phyloP scores from a whole-genome alignment of 2,113 vertebrate species.

The Brachyistius frenatus region DNA sequence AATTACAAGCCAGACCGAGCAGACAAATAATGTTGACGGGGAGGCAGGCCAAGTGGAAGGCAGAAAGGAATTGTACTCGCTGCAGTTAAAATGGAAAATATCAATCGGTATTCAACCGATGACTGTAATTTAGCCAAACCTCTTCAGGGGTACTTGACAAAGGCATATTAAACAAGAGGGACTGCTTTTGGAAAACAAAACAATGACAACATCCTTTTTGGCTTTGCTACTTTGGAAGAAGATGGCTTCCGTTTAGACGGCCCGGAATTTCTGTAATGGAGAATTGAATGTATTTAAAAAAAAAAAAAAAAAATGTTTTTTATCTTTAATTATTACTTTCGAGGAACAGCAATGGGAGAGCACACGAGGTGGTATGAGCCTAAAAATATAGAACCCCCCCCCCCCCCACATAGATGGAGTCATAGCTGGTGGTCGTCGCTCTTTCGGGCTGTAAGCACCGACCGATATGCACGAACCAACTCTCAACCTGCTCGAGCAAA shows the following conservation, averaged over 20 bases:
- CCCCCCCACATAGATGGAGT: not conserved
- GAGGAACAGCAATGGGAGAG: not conserved
- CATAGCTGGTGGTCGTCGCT: not conserved
- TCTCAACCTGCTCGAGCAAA: slow-evolving; percentile 23
- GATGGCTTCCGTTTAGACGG: not conserved
- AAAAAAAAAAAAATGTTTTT: not conserved
- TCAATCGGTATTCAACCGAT: slow-evolving; percentile 68
- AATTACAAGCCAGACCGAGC: slow-evolving; percentile 72
- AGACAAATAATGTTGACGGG: slow-evolving; percentile 69
- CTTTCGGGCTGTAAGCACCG: slow-evolving; percentile 21
- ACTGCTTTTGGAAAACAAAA: slow-evolving; percentile 51
- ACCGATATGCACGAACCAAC: slow-evolving; percentile 21
- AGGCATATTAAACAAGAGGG: slow-evolving; percentile 59
- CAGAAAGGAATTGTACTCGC: slow-evolving; percentile 62
- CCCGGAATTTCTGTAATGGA: slow-evolving; percentile 22
- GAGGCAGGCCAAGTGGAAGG: slow-evolving; percentile 70
- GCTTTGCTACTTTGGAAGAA: not conserved
- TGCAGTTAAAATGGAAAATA: slow-evolving; percentile 71
- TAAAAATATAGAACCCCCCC: not conserved
- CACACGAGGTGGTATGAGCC: not conserved
- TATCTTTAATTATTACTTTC: slow-evolving; percentile 13
- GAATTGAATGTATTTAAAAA: not conserved
- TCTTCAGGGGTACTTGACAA: slow-evolving; percentile 65
- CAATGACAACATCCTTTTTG: slow-evolving; percentile 43
- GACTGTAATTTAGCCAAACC: slow-evolving; percentile 75